Evolutionary conservation across 2,888 invertebrate genomes (phyloP), one percentile per base, ranked within the genome.

Genomic region (Pinctada fucata): DNA sequence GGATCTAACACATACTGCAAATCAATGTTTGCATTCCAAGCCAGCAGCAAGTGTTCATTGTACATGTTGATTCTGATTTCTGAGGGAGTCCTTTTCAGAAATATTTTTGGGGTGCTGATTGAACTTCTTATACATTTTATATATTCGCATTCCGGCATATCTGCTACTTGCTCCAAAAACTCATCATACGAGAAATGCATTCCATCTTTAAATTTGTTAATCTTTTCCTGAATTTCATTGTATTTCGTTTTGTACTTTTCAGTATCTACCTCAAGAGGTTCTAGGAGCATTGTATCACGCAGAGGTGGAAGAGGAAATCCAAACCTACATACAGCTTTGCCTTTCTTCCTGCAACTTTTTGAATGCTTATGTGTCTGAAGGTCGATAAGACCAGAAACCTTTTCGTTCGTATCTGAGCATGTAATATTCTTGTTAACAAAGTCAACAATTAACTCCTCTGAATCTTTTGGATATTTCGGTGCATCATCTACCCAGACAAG

Each of bases 381-480:
- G 31, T 31, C 31, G 31, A 31, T 31, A 31, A 31, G 10, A 77
- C 51, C 3, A 67, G 77, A 66, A 77, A 77, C 48, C 72, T 48
- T 16, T 6, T 72, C 52, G 16, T 52, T 45, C 48, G 16, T 48
- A 31, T 52, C 16, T 16, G 52, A 16, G 63, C 83, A 83, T 16
- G 79, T 73, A 8, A 83, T 50, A 82, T 77, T 77, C 16, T 79
- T 52, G 52, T 83, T 80, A 70, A 82, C 79, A 73, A 71, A 83
- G 49, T 16, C 49, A n/a, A 58, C 49, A 31, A 82, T 80, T 16
- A 73, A 72, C 64, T 73, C 48, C 10, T 69, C 51, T 16, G 68
- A 16, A 75, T 76, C 72, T 31, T 50, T 58, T 6, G 68, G 65
- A 58, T 79, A 78, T 66, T 80, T 82, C 74, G 84, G 83, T 16